phyloP scores from a whole-genome alignment of 2,888 invertebrate genomes.

The Caenorhabditis panamensis region DNA sequence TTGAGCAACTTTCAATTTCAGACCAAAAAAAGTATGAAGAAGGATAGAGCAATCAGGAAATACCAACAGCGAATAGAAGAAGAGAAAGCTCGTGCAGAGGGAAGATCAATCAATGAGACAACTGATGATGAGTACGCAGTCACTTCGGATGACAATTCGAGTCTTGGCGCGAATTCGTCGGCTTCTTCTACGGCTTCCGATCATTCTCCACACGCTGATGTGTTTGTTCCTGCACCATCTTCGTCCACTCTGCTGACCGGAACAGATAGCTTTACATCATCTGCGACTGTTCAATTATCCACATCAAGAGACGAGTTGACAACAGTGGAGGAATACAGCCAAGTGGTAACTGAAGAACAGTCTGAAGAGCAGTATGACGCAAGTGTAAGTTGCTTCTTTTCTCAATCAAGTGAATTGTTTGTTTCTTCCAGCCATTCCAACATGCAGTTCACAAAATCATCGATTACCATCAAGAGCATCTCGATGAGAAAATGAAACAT shows the following conservation, averaged over 20 bases:
- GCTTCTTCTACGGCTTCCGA: background rate
- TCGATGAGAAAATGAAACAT: background rate
- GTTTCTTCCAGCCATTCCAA: constrained; percentile 10
- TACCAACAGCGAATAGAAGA: background rate
- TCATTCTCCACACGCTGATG: background rate
- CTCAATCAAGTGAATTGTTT: background rate
- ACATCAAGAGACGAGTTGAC: constrained; percentile 19
- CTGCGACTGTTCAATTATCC: background rate
- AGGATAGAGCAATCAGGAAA: constrained; percentile 1
- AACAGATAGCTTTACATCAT: too few species aligned
- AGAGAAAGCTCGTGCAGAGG: background rate
- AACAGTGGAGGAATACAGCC: too few species aligned
- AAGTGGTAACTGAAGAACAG: too few species aligned
- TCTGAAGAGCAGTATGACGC: too few species aligned
- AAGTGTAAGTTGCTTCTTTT: constrained; percentile 9
- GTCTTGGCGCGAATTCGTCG: background rate
- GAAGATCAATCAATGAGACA: background rate
- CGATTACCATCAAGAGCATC: constrained; percentile 4
- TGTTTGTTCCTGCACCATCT: background rate
- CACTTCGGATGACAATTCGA: background rate
- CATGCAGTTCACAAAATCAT: background rate
- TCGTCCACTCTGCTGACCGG: too few species aligned
- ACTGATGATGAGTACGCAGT: background rate
- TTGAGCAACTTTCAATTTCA: constrained; percentile 2
- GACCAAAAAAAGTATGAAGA: constrained; percentile 11